Percentiles rank a stretch among this genome's conserved stretches.
Evolutionary conservation across 2,113 vertebrate species (phyloP).

Genomic region (Fregetta grallaria): DNA sequence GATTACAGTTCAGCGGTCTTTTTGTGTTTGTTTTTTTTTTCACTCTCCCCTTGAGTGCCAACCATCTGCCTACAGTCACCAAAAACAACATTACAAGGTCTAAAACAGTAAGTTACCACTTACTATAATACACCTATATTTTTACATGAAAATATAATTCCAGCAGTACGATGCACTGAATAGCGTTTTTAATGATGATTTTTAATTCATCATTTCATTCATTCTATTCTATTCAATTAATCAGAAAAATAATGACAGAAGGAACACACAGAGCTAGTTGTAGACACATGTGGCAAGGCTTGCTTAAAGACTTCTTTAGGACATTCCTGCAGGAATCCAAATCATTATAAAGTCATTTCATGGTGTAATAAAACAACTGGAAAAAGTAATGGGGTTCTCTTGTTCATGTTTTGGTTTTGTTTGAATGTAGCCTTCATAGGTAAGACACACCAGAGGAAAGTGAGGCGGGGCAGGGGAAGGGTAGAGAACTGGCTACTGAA

Average conservation of each 20-base stretch:
- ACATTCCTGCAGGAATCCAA: conserved; percentile 18
- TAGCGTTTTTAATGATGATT: neutral
- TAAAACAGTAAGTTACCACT: neutral
- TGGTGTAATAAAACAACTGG: neutral
- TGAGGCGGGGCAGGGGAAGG: neutral
- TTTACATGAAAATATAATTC: neutral
- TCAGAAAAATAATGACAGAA: neutral
- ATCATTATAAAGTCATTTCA: neutral
- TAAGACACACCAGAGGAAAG: neutral
- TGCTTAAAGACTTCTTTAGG: neutral
- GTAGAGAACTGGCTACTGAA: neutral
- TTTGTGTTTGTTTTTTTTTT: conserved; percentile 29
- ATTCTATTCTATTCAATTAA: neutral
- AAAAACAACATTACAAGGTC: neutral
- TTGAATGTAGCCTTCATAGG: neutral
- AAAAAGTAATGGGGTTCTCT: neutral
- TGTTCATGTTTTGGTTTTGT: neutral
- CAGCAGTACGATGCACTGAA: neutral
- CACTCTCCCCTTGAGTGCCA: conserved; percentile 39
- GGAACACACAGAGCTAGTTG: neutral
- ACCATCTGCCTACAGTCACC: conserved; percentile 49
- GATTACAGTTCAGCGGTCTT: conserved; percentile 46
- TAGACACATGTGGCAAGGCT: neutral
- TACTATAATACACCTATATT: neutral
- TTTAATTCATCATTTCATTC: neutral